Evolutionary conservation across 1,140 invertebrate genomes (phyloP), one percentile per base, ranked within the genome.

Genomic region (Drosophila nigromelanica): DNA sequence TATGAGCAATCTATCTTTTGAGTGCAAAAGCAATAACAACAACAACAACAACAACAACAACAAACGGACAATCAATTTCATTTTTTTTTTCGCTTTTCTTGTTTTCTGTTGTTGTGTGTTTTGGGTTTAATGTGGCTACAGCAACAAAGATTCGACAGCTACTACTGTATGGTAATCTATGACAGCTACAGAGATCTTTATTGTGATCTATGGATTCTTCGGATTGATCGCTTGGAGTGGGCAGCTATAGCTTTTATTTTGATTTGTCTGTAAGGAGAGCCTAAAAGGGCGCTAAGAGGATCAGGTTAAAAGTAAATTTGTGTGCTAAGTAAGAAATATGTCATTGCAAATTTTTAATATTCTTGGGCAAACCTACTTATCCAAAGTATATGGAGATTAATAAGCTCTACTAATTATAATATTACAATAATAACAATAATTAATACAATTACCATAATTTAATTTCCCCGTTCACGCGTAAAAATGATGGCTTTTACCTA

Each of bases 1-100:
- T 78, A 86, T 72, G 82, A 71, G 71, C 83, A 87, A 87, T 87
- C 78, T 86, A 82, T 86, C 82, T 86, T 87, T 87, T 66, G 71
- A 86, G 82, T 78, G 82, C 82, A 69, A 70, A 73, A 64, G 51
- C 61, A 80, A 48, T 64, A 77, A 50, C 67, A 77, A 40, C 62
- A 80, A 45, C 73, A 71, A 51, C 64, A 73, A 48, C n/a, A n/a
- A n/a, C n/a, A n/a, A n/a, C 74, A 71, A 58, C 55, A 64, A 73
- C 75, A 77, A 61, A 48, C 11, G 39, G 43, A 69, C 79, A 86
- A 86, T 78, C 82, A 87, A 87, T 86, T 85, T 82, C 52, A 61
- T 52, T 76, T 80, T 70, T 63, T 33, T 52, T 71, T 33, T 47
- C 21, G n/a, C 39, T 59, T 37, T 51, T 51, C 37, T 45, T 69